Conservation (phyloP, 2,888 invertebrate species). For the Agrochola macilenta region DNA sequence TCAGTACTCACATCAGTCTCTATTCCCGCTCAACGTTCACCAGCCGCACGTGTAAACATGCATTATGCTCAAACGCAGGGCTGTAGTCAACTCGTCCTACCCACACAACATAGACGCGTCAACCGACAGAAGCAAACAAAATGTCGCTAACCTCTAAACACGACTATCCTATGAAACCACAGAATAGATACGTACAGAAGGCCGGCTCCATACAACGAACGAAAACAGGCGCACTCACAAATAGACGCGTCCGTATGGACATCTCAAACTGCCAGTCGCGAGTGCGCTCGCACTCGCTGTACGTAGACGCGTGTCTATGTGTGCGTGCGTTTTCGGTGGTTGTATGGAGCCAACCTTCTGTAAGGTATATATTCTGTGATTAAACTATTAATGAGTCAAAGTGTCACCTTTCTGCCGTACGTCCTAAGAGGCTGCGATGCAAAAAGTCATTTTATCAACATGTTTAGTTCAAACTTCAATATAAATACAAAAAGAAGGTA, state of each 20-base stretch:
- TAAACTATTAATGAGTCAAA: conserved; percentile 72
- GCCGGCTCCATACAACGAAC: background rate
- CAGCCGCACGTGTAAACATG: conserved; percentile 46
- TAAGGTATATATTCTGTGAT: conserved; percentile 36
- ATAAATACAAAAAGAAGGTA: conserved; percentile 49
- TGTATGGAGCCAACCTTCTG: conserved; percentile 1
- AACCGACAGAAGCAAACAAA: conserved; percentile 68
- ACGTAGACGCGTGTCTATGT: conserved; percentile 9
- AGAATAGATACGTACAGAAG: conserved; percentile 38
- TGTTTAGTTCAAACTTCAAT: conserved; percentile 63
- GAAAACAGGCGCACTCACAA: conserved; percentile 19
- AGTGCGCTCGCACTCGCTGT: background rate
- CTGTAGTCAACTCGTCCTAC: conserved; percentile 60
- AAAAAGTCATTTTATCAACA: conserved; percentile 81
- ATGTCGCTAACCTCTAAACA: conserved; percentile 68
- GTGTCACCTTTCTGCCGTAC: conserved; percentile 87
- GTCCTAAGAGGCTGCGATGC: conserved; percentile 89
- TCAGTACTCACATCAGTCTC: conserved; percentile 19
- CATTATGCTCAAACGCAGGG: conserved; percentile 59
- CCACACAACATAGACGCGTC: conserved; percentile 66
- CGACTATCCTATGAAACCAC: conserved; percentile 65
- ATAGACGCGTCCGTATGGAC: background rate
- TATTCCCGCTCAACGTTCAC: conserved; percentile 33
- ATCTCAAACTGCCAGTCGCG: background rate
- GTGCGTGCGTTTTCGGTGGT: conserved; percentile 13